Conservation (phyloP, 1,140 invertebrate genomes). For the Drosophila trapezifrons region DNA sequence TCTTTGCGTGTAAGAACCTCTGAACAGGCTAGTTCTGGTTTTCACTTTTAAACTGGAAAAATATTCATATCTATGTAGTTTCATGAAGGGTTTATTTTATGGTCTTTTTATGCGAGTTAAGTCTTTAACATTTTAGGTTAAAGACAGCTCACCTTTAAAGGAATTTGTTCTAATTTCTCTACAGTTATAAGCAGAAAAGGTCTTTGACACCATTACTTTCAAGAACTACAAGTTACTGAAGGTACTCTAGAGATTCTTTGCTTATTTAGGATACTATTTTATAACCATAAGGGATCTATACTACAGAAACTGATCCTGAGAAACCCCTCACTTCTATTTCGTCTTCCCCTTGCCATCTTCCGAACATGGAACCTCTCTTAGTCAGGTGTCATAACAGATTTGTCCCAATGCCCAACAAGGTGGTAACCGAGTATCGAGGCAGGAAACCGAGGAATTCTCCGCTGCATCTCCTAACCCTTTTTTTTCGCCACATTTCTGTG, state of each 20-base stretch:
- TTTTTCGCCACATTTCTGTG: conserved; percentile 18
- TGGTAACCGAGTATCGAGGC: too few relatives aligned
- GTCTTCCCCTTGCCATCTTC: neutral
- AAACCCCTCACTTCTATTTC: too few relatives aligned
- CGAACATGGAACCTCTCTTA: neutral
- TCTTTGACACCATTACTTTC: too few relatives aligned
- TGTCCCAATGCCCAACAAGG: conserved; percentile 33
- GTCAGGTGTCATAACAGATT: conserved; percentile 46
- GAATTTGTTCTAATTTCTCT: neutral
- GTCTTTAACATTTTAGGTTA: neutral
- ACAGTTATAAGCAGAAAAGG: neutral
- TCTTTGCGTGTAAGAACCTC: neutral
- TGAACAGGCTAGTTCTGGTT: neutral
- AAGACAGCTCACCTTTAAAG: neutral
- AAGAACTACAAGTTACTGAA: too few relatives aligned
- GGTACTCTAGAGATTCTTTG: too few relatives aligned
- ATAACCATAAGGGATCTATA: too few relatives aligned
- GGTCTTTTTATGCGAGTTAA: too few relatives aligned
- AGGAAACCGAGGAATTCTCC: conserved; percentile 7
- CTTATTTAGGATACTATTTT: too few relatives aligned
- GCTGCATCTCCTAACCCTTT: neutral
- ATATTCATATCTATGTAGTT: too few relatives aligned
- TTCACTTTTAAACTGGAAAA: neutral
- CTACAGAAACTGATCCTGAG: neutral
- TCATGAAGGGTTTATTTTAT: too few relatives aligned